phyloP scores from a whole-genome alignment of 2,888 invertebrate species.

The Chironomus riparius region DNA sequence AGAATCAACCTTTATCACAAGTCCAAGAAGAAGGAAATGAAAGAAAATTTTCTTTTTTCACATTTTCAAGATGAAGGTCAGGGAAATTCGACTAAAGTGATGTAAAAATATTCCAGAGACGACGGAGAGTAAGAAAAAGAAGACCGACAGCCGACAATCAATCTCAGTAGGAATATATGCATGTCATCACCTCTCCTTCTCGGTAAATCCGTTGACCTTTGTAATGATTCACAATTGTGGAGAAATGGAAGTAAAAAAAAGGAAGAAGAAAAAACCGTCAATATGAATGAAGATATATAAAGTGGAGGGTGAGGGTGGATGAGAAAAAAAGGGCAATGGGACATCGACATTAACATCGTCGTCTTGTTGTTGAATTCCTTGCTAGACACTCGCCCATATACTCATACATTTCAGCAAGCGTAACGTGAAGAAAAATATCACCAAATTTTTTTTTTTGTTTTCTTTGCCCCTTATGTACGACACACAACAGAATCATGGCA shows the following conservation, averaged over 20 bases:
- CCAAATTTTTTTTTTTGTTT: background rate
- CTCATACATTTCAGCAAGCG: background rate
- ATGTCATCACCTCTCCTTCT: conserved; percentile 2
- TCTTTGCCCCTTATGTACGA: conserved; percentile 8
- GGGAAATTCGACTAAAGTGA: background rate
- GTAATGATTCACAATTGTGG: background rate
- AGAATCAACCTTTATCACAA: too few relatives aligned
- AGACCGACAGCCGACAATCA: conserved; percentile 1
- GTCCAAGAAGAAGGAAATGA: too few relatives aligned
- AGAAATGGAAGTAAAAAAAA: too few relatives aligned
- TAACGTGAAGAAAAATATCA: background rate
- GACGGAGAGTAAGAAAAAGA: background rate
- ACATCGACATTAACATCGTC: background rate
- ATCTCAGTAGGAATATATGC: conserved; percentile 1
- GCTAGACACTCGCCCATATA: conserved; percentile 15
- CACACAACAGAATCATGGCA: background rate
- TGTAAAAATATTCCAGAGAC: background rate
- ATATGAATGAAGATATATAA: too few relatives aligned
- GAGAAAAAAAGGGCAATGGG: background rate
- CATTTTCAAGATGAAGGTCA: too few relatives aligned
- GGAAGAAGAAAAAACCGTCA: too few relatives aligned
- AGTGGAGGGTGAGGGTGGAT: background rate
- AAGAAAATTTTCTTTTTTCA: too few relatives aligned
- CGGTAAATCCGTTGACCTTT: conserved; percentile 15
- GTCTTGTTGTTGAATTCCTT: background rate